Evolutionary conservation across 1,140 invertebrate genomes (phyloP).

Genomic region (Agrypnia vestita): DNA sequence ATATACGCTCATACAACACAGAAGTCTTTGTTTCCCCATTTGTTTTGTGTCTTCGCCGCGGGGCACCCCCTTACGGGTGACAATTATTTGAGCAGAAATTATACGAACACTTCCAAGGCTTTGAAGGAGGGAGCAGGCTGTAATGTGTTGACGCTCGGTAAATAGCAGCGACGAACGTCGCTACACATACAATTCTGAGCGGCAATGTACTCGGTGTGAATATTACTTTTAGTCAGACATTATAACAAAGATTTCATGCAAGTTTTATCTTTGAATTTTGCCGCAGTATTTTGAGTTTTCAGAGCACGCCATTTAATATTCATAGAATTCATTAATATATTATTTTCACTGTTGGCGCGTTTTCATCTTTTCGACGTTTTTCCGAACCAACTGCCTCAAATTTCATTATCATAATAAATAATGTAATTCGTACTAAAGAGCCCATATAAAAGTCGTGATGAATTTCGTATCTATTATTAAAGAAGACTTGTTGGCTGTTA

Average conservation of each 20-base stretch:
- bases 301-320: too few relatives aligned
- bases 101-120: conserved; percentile 34
- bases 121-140: conserved; percentile 4
- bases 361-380: too few relatives aligned
- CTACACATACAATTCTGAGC: conserved; percentile 5
- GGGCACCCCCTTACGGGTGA: conserved; percentile 18
- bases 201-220: background rate
- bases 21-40: conserved; percentile 36
- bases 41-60: conserved; percentile 30
- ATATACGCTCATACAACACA: conserved; percentile 17
- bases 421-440: too few relatives aligned
- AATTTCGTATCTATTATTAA: too few relatives aligned
- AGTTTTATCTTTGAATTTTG: too few relatives aligned
- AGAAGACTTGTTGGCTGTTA: too few relatives aligned
- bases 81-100: conserved; percentile 39
- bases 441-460: too few relatives aligned
- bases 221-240: background rate
- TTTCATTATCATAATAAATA: too few relatives aligned
- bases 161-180: background rate
- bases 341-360: too few relatives aligned
- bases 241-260: background rate
- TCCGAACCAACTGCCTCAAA: too few relatives aligned
- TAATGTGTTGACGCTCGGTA: conserved; percentile 29
- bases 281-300: too few relatives aligned
- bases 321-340: too few relatives aligned